Conservation (phyloP, 2,113 vertebrate species). For the Piaya cayana region DNA sequence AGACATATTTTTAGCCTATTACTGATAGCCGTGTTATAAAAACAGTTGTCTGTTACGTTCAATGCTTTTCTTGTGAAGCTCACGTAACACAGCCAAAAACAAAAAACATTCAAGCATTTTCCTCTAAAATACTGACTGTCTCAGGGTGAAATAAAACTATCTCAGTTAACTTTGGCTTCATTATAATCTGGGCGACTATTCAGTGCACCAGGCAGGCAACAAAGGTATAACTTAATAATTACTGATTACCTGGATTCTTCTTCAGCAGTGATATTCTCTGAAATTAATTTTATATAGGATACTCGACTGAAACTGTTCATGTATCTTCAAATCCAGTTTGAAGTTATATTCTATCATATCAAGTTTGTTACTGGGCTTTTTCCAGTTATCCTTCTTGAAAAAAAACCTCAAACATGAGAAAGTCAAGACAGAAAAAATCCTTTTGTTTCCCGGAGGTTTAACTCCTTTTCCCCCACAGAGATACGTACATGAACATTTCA, state of each 20-base stretch:
- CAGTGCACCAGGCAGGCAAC: background rate
- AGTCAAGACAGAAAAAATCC: background rate
- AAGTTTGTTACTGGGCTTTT: background rate
- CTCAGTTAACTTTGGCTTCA: background rate
- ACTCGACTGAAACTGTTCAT: background rate
- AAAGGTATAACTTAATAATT: background rate
- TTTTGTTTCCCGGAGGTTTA: background rate
- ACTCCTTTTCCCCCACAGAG: background rate
- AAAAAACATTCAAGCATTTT: background rate
- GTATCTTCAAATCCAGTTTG: background rate
- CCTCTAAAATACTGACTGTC: background rate
- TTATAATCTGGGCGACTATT: background rate
- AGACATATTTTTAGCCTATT: constrained; percentile 61
- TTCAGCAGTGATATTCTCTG: background rate
- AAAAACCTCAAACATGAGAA: background rate
- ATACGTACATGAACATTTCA: background rate
- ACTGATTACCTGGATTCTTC: background rate
- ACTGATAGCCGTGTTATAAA: constrained; percentile 43
- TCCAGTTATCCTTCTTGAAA: background rate
- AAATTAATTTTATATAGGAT: constrained; percentile 10
- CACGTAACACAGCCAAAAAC: background rate
- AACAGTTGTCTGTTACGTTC: constrained; percentile 15
- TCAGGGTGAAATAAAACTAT: background rate
- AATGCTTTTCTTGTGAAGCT: background rate
- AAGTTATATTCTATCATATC: background rate